Conservation (phyloP, 2,888 invertebrate genomes). For the Teleiodes luculella region DNA sequence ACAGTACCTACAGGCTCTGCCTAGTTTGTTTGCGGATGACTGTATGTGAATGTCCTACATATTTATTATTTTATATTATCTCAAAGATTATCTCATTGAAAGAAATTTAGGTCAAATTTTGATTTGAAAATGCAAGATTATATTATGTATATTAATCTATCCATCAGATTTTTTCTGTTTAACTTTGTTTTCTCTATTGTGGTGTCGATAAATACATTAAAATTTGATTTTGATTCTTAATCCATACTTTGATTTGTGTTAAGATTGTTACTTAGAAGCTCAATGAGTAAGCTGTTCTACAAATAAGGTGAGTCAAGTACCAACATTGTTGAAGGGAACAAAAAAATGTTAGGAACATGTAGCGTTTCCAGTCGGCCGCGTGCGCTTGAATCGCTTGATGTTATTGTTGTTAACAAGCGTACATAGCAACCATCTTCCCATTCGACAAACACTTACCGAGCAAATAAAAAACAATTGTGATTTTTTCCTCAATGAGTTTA, state of each 20-base stretch:
- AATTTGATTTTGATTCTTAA: no score
- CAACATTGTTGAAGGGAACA: conserved; percentile 24
- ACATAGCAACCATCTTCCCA: conserved; percentile 38
- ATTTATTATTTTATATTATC: no score
- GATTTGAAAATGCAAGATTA: background rate
- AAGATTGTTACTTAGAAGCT: conserved; percentile 18
- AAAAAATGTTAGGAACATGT: conserved; percentile 35
- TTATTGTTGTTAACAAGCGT: conserved; percentile 42
- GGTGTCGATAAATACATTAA: no score
- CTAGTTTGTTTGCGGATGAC: no score
- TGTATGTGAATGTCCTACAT: no score
- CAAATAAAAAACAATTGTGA: conserved; percentile 67
- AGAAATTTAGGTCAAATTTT: no score
- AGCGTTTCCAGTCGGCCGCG: conserved; percentile 41
- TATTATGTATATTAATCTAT: no score
- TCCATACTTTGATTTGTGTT: no score
- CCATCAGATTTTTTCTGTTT: no score
- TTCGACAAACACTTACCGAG: conserved; percentile 47
- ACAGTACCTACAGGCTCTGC: no score
- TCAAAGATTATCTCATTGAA: no score
- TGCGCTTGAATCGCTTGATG: conserved; percentile 25
- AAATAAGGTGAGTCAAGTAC: conserved; percentile 26
- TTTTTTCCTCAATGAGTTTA: conserved; percentile 74
- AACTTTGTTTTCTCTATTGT: no score
- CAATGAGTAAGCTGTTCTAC: conserved; percentile 25